Conservation (phyloP, 92 coral and sea anemone species). For the Desmophyllum pertusum region DNA sequence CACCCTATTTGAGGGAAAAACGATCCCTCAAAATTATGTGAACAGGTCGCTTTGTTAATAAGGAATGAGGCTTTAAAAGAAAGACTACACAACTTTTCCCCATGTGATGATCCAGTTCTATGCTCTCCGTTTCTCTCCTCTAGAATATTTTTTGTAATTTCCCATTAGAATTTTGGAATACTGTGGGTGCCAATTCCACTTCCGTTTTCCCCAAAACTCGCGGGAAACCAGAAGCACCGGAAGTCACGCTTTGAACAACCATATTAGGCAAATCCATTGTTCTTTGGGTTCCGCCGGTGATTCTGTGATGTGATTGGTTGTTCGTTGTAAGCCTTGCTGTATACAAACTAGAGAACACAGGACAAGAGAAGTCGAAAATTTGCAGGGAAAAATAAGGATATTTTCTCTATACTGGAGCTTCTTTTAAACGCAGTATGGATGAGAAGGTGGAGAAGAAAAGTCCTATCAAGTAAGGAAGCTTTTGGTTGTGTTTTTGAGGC, state of each 20-base stretch:
- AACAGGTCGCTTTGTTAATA: too few relatives aligned
- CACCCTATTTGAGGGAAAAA: too few relatives aligned
- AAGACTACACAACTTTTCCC: too few relatives aligned
- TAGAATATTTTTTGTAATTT: too few relatives aligned
- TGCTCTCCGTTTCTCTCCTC: too few relatives aligned
- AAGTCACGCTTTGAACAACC: constrained; percentile 43
- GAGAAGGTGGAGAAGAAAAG: constrained; percentile 85
- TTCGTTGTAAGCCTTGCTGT: constrained; percentile 26
- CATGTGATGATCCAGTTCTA: background rate
- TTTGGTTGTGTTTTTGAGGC: background rate
- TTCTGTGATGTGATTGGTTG: constrained; percentile 37
- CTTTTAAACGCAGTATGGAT: constrained; percentile 60
- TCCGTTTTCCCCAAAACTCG: too few relatives aligned
- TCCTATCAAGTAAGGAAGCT: constrained; percentile 67
- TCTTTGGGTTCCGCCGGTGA: constrained; percentile 19
- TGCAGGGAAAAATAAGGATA: constrained; percentile 14
- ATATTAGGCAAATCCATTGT: constrained; percentile 39
- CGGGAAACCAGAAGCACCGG: constrained; percentile 13
- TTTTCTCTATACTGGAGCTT: constrained; percentile 14
- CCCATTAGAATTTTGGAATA: too few relatives aligned
- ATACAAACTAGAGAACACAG: constrained; percentile 40
- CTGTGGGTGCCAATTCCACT: too few relatives aligned
- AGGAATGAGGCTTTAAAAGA: too few relatives aligned
- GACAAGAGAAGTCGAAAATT: constrained; percentile 1
- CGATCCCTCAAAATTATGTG: too few relatives aligned